Conservation (phyloP, 2,888 invertebrate species). For the Blastobasis adustella region DNA sequence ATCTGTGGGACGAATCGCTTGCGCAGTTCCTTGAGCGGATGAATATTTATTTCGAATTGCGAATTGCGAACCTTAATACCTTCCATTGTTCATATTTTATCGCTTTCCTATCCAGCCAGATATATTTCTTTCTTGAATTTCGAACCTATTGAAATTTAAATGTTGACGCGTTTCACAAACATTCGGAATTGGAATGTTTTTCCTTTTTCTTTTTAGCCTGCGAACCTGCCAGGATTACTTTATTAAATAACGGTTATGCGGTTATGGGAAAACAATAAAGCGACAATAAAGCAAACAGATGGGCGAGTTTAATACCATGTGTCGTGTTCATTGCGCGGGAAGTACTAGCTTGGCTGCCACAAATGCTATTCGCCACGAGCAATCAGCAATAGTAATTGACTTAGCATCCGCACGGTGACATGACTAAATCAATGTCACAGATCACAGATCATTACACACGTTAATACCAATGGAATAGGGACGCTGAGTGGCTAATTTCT, state of each 20-base stretch:
- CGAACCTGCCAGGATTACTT: too few relatives aligned
- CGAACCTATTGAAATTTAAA: background rate
- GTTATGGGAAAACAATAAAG: too few relatives aligned
- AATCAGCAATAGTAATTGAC: conserved; percentile 30
- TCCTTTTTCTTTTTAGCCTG: too few relatives aligned
- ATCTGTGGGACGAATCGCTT: conserved; percentile 51
- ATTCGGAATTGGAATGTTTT: too few relatives aligned
- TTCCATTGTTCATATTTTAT: conserved; percentile 58
- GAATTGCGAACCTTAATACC: conserved; percentile 27
- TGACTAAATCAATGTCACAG: conserved; percentile 37
- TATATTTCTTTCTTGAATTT: conserved; percentile 15
- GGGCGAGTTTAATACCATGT: too few relatives aligned
- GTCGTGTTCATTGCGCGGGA: too few relatives aligned
- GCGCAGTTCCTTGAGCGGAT: conserved; percentile 46
- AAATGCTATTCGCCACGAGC: background rate
- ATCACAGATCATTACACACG: conserved; percentile 32
- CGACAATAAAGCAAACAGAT: too few relatives aligned
- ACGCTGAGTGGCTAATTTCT: too few relatives aligned
- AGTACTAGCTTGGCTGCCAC: too few relatives aligned
- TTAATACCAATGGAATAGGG: too few relatives aligned
- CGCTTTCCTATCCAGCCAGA: conserved; percentile 25
- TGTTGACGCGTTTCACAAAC: too few relatives aligned
- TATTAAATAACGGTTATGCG: too few relatives aligned
- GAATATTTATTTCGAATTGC: conserved; percentile 61
- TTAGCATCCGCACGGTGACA: conserved; percentile 31